Base-by-base conservation (phyloP, 2,797 vertebrate genomes). In the Micrastur ruficollis region DNA sequence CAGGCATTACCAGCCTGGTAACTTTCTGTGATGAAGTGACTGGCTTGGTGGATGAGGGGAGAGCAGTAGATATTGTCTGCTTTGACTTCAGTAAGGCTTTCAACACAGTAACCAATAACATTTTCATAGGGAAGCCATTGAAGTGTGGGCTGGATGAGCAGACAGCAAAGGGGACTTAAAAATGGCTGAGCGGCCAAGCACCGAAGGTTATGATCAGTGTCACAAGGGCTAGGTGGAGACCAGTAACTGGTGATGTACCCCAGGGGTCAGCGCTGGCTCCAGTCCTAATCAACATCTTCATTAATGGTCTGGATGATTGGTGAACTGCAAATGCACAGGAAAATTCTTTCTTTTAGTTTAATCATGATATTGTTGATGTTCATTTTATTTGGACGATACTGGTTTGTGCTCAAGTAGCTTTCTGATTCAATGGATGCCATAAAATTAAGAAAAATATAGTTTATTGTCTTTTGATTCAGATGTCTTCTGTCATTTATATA, bases 401-500 rank as follows among this genome's bases (percentile, higher is more conserved):
- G n/a, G 19, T 83, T 86, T 89, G 32, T 91, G 40, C 56, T 65
- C 80, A 78, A 95, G 95, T 90, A 96, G 74, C 55, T 91, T 72
- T 85, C 44, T 94, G 67, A 90, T 86, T 96, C 72, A 96, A 90
- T 80, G 22, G 17, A 27, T 92, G 62, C 42, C 58, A 80, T 63
- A 72, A 93, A 94, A 32, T 96, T 94, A 73, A 85, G 71, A 89
- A 93, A 91, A 92, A 93, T 83, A 9, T 23, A 52, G 34, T 90
- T 72, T 68, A 81, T 76, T 95, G 27, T 65, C 50, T 95, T 93
- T 86, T 75, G 53, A 92, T 97, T 93, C 80, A 83, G 84, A 89
- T 96, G 74, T 93, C 86, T 96, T 92, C 85, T 97, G 76, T 94
- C 85, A 95, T 93, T 96, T 96, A 80, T 92, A 91, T 90, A 86